Conservation (phyloP, 2,113 vertebrate species). For the Struthidea cinerea region DNA sequence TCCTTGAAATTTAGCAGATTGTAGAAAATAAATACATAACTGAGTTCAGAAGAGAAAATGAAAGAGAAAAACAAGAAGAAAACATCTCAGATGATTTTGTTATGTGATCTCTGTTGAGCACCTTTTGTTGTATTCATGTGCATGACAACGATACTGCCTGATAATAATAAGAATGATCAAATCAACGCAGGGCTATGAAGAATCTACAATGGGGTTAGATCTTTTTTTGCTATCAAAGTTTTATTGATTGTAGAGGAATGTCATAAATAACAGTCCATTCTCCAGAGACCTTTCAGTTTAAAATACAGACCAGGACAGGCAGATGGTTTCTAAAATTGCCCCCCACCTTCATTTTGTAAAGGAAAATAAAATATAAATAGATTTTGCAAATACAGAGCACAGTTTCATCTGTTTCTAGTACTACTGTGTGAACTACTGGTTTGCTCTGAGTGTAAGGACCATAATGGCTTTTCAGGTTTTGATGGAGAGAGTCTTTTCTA, state of each 20-base stretch:
- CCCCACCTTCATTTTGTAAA: not conserved
- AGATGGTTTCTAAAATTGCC: not conserved
- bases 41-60: conserved; percentile 24
- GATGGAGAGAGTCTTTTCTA: not conserved
- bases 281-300: not conserved
- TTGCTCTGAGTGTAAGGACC: not conserved
- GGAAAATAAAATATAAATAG: not conserved
- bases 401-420: not conserved
- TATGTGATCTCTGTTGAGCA: not conserved
- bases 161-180: not conserved
- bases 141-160: not conserved
- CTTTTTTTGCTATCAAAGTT: not conserved
- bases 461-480: not conserved
- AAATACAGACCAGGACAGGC: not conserved
- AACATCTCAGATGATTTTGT: not conserved
- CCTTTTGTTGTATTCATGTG: not conserved
- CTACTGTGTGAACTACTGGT: not conserved
- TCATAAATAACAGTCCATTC: not conserved
- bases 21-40: conserved; percentile 26
- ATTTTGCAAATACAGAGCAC: not conserved
- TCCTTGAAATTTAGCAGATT: conserved; percentile 22
- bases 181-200: not conserved
- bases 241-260: not conserved
- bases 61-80: conserved; percentile 21
- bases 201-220: not conserved